phyloP scores from a whole-genome alignment of 2,888 invertebrate genomes.

The Scaeva pyrastri region DNA sequence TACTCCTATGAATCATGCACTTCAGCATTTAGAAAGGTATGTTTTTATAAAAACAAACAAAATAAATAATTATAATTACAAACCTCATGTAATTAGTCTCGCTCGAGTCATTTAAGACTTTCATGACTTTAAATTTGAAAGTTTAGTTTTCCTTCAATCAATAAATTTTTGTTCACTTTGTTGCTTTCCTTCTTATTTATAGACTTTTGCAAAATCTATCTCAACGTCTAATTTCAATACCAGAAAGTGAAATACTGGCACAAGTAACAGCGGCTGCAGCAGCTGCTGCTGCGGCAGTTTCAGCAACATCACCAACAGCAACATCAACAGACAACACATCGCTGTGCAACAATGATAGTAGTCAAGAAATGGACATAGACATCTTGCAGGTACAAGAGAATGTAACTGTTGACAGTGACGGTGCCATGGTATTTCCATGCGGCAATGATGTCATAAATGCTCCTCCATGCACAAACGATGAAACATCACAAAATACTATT shows the following conservation, averaged over 20 bases:
- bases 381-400: conserved; percentile 85
- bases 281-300: conserved; percentile 81
- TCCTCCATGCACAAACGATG: conserved; percentile 59
- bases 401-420: conserved; percentile 83
- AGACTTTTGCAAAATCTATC: conserved; percentile 86
- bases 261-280: conserved; percentile 83
- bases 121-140: too few species aligned
- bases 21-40: conserved; percentile 89
- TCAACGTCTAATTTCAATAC: conserved; percentile 85
- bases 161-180: background rate
- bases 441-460: conserved; percentile 72
- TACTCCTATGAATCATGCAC: conserved; percentile 88
- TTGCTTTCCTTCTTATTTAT: conserved; percentile 27
- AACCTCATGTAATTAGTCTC: too few species aligned
- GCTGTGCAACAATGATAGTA: conserved; percentile 80
- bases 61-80: too few species aligned
- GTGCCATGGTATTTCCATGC: conserved; percentile 79
- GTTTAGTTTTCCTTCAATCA: background rate
- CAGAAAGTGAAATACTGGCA: conserved; percentile 85
- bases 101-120: too few species aligned
- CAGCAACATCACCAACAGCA: conserved; percentile 77
- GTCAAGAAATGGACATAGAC: conserved; percentile 86
- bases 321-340: conserved; percentile 78
- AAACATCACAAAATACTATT: conserved; percentile 67
- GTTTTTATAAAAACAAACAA: conserved; percentile 77